These are phyloP conservation scores for Adelges cooleyi DNA, from an alignment of 1,140 invertebrate genomes.

Conservation along the genomic window DNA sequence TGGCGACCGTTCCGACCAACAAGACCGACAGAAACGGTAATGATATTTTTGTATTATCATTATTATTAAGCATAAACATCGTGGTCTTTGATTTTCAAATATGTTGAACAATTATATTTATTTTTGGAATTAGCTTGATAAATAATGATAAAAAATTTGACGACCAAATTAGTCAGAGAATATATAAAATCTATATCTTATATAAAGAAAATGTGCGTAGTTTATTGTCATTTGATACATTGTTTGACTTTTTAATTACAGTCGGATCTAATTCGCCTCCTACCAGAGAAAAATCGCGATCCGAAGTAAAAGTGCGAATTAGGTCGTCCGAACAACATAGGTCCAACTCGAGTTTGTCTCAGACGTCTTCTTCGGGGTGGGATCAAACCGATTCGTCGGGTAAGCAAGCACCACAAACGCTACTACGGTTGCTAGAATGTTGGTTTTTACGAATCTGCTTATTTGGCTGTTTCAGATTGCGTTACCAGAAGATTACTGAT, in stretches of 20 bases:
- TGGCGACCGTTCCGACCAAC: not conserved
- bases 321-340: constrained; percentile 6
- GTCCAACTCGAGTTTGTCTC: constrained; percentile 14
- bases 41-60: too few relatives aligned
- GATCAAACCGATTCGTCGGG: constrained; percentile 14
- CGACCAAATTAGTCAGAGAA: too few relatives aligned
- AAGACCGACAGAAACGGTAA: constrained; percentile 12
- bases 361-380: constrained; percentile 20
- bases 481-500: constrained; percentile 39
- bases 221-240: too few relatives aligned
- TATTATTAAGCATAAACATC: too few relatives aligned
- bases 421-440: not conserved
- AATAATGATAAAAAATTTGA: too few relatives aligned
- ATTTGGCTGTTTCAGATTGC: constrained; percentile 5
- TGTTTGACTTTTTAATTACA: not conserved
- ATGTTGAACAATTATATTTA: too few relatives aligned
- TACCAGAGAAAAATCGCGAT: not conserved
- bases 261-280: not conserved
- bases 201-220: too few relatives aligned
- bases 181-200: too few relatives aligned
- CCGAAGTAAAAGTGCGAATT: not conserved
- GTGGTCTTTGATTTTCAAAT: too few relatives aligned
- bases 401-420: too few relatives aligned
- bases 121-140: too few relatives aligned
- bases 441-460: not conserved